Evolutionary conservation across 2,888 invertebrate species (phyloP).

Genomic region (Lochmaea crataegi): DNA sequence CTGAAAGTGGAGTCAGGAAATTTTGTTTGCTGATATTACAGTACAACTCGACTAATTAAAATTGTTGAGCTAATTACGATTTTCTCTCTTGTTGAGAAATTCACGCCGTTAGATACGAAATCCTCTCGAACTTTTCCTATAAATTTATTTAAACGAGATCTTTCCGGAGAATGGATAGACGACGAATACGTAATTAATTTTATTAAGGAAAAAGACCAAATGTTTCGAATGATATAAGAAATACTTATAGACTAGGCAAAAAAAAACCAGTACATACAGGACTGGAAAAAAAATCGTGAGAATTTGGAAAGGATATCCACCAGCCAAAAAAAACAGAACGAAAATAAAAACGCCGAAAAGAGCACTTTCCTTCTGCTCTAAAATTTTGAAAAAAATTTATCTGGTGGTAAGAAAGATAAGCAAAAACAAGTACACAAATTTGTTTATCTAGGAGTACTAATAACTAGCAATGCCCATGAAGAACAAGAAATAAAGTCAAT

Average conservation of each 20-base stretch:
- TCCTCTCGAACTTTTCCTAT: conserved; percentile 39
- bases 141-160: conserved; percentile 41
- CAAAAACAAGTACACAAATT: too few relatives aligned
- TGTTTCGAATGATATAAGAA: conserved; percentile 2
- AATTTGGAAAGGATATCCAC: too few relatives aligned
- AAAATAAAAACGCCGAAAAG: too few relatives aligned
- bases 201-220: conserved; percentile 32
- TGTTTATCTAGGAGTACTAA: too few relatives aligned
- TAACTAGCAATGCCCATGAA: too few relatives aligned
- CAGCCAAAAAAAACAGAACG: too few relatives aligned
- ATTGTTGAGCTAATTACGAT: conserved; percentile 51
- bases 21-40: conserved; percentile 47
- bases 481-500: too few relatives aligned
- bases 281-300: neutral
- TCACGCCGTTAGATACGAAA: conserved; percentile 30
- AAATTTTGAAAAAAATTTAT: too few relatives aligned
- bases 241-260: neutral
- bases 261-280: too few relatives aligned
- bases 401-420: too few relatives aligned
- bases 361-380: too few relatives aligned
- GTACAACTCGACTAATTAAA: conserved; percentile 50
- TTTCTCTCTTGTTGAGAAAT: conserved; percentile 41
- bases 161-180: conserved; percentile 30
- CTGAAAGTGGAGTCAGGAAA: conserved; percentile 46
- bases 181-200: conserved; percentile 31